phyloP scores from a whole-genome alignment of 2,113 vertebrate genomes.

The Blennius ocellaris region DNA sequence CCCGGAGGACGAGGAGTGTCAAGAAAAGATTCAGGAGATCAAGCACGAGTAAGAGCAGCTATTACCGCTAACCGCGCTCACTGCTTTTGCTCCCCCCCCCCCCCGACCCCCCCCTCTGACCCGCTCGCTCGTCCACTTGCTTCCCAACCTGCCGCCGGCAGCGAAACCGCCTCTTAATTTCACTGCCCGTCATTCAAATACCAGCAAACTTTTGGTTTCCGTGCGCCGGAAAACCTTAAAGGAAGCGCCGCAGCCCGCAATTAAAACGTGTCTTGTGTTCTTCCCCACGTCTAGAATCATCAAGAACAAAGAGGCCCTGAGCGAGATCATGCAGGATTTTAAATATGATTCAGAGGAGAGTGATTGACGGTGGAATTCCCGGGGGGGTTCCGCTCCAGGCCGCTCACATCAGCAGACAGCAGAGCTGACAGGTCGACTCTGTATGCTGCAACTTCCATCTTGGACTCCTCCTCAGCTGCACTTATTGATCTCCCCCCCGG shows the following conservation, averaged over 20 bases:
- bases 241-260: not conserved
- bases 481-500: slow-evolving; percentile 51
- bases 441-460: slow-evolving; percentile 56
- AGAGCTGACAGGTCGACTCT: slow-evolving; percentile 31
- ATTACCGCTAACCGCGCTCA: slow-evolving; percentile 11
- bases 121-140: slow-evolving; percentile 14
- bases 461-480: slow-evolving; percentile 35
- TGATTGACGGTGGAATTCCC: slow-evolving; percentile 82
- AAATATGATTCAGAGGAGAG: slow-evolving; percentile 95
- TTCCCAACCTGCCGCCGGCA: slow-evolving; percentile 19
- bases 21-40: slow-evolving; percentile 86
- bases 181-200: slow-evolving; percentile 9
- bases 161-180: not conserved
- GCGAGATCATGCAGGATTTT: slow-evolving; percentile 96
- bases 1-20: slow-evolving; percentile 82
- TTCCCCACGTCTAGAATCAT: slow-evolving; percentile 86
- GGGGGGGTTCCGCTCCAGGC: slow-evolving; percentile 49
- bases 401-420: slow-evolving; percentile 29
- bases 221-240: not conserved
- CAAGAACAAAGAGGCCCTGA: slow-evolving; percentile 94
- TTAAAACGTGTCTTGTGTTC: slow-evolving; percentile 8
- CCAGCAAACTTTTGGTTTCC: not conserved
- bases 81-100: slow-evolving; percentile 21
- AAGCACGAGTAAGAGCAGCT: slow-evolving; percentile 87
- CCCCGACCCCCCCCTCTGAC: too few relatives aligned